These are phyloP conservation scores for Andrena camellia DNA, from an alignment of 2,888 invertebrate genomes.

Conservation along the genomic window DNA sequence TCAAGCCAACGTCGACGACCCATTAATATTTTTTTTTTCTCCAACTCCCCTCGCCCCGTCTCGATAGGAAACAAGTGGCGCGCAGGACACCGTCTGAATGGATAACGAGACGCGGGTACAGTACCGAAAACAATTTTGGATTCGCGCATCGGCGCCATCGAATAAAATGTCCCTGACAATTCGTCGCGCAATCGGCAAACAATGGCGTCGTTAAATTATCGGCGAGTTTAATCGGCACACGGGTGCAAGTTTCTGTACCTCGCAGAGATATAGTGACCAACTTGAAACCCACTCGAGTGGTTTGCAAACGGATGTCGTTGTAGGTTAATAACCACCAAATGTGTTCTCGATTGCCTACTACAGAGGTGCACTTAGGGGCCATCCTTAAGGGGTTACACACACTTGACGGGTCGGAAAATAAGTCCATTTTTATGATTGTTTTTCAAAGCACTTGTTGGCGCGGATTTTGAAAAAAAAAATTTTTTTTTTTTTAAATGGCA, in stretches of 20 bases:
- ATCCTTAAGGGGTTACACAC: too few relatives aligned
- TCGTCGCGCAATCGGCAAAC: neutral
- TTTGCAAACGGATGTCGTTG: too few relatives aligned
- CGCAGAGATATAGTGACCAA: too few relatives aligned
- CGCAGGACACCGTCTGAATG: slow-evolving; percentile 38
- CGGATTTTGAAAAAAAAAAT: too few relatives aligned
- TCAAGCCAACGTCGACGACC: slow-evolving; percentile 35
- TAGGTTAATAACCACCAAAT: too few relatives aligned
- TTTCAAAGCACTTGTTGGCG: too few relatives aligned
- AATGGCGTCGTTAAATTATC: slow-evolving; percentile 25
- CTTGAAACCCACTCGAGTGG: too few relatives aligned
- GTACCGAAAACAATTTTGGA: slow-evolving; percentile 41
- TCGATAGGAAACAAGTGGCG: slow-evolving; percentile 44
- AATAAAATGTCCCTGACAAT: slow-evolving; percentile 16
- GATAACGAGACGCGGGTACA: slow-evolving; percentile 48
- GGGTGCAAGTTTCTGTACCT: slow-evolving; percentile 1
- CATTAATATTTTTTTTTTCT: slow-evolving; percentile 55
- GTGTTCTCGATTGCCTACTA: too few relatives aligned
- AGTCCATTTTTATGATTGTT: too few relatives aligned
- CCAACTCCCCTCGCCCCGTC: neutral
- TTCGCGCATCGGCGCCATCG: slow-evolving; percentile 10
- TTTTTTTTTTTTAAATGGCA: too few relatives aligned
- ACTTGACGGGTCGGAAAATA: too few relatives aligned
- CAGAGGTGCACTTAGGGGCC: too few relatives aligned
- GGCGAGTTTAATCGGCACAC: neutral